Conservation (phyloP, 1,140 invertebrate species). For the Drosophila orosa region DNA sequence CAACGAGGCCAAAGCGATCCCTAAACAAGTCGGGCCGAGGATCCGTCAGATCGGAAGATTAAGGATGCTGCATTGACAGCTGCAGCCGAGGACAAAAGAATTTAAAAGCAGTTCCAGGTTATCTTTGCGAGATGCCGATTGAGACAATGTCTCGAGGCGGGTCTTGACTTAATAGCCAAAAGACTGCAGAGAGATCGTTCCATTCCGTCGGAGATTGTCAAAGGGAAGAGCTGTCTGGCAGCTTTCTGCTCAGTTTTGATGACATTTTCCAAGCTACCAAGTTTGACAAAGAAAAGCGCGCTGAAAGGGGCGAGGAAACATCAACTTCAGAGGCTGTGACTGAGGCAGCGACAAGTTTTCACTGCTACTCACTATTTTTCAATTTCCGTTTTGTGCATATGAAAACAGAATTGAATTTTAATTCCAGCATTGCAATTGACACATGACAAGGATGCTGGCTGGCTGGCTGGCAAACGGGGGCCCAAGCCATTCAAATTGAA, state of each 20-base stretch:
- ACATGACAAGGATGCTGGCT: conserved; percentile 65
- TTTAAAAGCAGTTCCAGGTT: conserved; percentile 77
- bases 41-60: conserved; percentile 47
- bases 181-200: conserved; percentile 2
- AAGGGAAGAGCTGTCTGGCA: conserved; percentile 38
- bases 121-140: conserved; percentile 59
- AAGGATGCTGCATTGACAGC: conserved; percentile 56
- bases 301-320: conserved; percentile 1
- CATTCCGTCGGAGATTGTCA: conserved; percentile 35
- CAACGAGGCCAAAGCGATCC: conserved; percentile 36
- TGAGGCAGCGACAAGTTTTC: conserved; percentile 28
- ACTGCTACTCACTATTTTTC: conserved; percentile 42
- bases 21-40: conserved; percentile 23
- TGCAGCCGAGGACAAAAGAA: conserved; percentile 69
- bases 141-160: conserved; percentile 61
- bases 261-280: conserved; percentile 30
- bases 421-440: conserved; percentile 75
- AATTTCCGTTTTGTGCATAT: conserved; percentile 76
- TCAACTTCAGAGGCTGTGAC: conserved; percentile 10
- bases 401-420: conserved; percentile 77
- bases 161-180: conserved; percentile 68
- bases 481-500: conserved; percentile 60
- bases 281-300: conserved; percentile 4
- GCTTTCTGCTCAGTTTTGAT: conserved; percentile 30
- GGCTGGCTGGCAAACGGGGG: conserved; percentile 7